These are phyloP conservation scores for Acleris laterana DNA, from an alignment of 2,888 invertebrate genomes.

Conservation along the genomic window DNA sequence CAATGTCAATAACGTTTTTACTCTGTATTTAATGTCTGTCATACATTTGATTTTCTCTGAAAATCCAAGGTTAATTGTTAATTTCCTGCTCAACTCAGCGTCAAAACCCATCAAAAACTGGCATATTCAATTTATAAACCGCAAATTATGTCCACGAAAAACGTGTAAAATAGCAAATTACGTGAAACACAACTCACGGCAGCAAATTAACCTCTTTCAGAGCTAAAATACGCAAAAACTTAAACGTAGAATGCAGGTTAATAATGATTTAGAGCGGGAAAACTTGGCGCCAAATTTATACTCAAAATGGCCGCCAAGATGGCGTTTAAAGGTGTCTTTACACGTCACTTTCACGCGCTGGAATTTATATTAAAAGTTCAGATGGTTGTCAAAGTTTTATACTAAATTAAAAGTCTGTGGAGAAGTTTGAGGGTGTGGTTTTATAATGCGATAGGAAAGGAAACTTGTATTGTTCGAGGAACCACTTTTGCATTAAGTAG, in stretches of 20 bases:
- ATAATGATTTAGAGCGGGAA: conserved; percentile 5
- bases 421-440: neutral
- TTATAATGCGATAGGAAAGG: neutral
- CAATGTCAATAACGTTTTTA: too few species aligned
- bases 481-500: too few species aligned
- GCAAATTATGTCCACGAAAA: too few species aligned
- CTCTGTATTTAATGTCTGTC: too few species aligned
- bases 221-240: conserved; percentile 7
- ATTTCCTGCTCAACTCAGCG: too few species aligned
- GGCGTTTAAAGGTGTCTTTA: conserved; percentile 1
- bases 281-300: conserved; percentile 3
- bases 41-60: too few species aligned
- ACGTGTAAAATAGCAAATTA: too few species aligned
- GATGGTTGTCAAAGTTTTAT: neutral
- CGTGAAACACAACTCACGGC: neutral
- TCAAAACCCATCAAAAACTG: too few species aligned
- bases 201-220: neutral
- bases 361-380: conserved; percentile 17
- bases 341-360: conserved; percentile 9
- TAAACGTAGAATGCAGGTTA: conserved; percentile 5
- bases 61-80: too few species aligned
- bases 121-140: too few species aligned
- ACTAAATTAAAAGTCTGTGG: neutral
- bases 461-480: neutral
- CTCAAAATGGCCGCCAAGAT: conserved; percentile 11